Conservation (phyloP, 1,140 invertebrate species). For the Ips nitidus region DNA sequence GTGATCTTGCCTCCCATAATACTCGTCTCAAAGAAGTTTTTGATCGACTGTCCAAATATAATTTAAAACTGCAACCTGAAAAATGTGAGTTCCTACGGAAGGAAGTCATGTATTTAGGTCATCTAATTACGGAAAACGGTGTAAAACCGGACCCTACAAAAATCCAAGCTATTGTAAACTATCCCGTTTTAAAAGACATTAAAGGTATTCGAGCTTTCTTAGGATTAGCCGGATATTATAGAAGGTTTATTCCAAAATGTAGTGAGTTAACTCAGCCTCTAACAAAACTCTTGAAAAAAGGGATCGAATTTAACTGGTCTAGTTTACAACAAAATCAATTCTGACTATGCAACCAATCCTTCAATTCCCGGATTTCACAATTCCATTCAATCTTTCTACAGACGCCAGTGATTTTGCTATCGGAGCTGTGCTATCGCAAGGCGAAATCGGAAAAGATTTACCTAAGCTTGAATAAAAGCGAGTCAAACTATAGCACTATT, state of each 20-base stretch:
- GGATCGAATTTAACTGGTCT: constrained; percentile 35
- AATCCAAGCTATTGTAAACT: constrained; percentile 39
- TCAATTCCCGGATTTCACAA: constrained; percentile 47
- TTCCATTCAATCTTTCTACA: constrained; percentile 47
- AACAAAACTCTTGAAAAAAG: constrained; percentile 39
- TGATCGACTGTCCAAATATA: constrained; percentile 25
- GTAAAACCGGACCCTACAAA: constrained; percentile 42
- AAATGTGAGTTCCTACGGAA: constrained; percentile 45
- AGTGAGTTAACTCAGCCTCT: constrained; percentile 39
- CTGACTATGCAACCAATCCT: constrained; percentile 36
- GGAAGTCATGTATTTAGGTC: constrained; percentile 39
- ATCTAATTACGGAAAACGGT: constrained; percentile 39
- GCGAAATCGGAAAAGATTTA: constrained; percentile 37
- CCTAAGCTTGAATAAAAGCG: constrained; percentile 43
- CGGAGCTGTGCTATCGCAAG: constrained; percentile 46
- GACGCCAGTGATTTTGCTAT: constrained; percentile 47
- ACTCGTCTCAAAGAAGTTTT: constrained; percentile 27
- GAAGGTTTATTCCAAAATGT: constrained; percentile 42
- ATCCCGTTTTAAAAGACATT: constrained; percentile 36
- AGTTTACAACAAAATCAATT: constrained; percentile 38
- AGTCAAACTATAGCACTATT: constrained; percentile 43
- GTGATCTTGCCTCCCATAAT: constrained; percentile 25
- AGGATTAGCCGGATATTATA: constrained; percentile 44
- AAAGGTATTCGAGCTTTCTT: constrained; percentile 44
- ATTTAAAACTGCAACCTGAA: constrained; percentile 36